Evolutionary conservation across 2,888 invertebrate species (phyloP), one percentile per base, ranked within the genome.

Genomic region (Zygothrica quintamaculata): DNA sequence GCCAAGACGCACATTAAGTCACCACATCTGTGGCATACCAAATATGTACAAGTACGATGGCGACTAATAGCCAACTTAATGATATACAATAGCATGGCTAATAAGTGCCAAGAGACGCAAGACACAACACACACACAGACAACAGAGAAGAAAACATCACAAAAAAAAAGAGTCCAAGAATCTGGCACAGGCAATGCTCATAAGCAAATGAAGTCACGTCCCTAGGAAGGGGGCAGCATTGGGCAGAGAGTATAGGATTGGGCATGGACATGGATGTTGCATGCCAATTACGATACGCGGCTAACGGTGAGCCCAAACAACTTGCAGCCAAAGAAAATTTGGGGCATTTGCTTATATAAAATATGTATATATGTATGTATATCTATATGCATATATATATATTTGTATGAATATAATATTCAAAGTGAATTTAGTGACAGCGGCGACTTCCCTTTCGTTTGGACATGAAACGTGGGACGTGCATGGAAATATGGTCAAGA

Each of bases 371-470:
- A 44, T n/a, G n/a, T n/a, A n/a, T n/a, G n/a, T n/a, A n/a, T n/a
- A n/a, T n/a, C n/a, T n/a, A n/a, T n/a, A n/a, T n/a, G n/a, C n/a
- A n/a, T n/a, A n/a, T n/a, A n/a, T n/a, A n/a, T n/a, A n/a, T n/a
- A n/a, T n/a, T n/a, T n/a, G n/a, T n/a, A n/a, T 39, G 57, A 74
- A 69, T 74, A 70, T 81, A 57, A 87, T 87, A 84, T 81, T 78
- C 67, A 65, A 80, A 51, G 62, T 43, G 52, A 39, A 47, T 18
- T 29, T 7, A 44, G 29, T 25, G 13, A 26, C 26, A 13, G 31
- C 43, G 18, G 39, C 57, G 70, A 84, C 89, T 89, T 89, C 89
- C 89, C 89, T 88, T 89, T 89, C 89, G 73, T 89, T 89, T 77
- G 80, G 73, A 40, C 60, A 44, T 25, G 56, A 12, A 42, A 44